These are phyloP conservation scores for Pterobdella sp. DNA, from an alignment of 2,888 invertebrate species.

Conservation along the genomic window DNA sequence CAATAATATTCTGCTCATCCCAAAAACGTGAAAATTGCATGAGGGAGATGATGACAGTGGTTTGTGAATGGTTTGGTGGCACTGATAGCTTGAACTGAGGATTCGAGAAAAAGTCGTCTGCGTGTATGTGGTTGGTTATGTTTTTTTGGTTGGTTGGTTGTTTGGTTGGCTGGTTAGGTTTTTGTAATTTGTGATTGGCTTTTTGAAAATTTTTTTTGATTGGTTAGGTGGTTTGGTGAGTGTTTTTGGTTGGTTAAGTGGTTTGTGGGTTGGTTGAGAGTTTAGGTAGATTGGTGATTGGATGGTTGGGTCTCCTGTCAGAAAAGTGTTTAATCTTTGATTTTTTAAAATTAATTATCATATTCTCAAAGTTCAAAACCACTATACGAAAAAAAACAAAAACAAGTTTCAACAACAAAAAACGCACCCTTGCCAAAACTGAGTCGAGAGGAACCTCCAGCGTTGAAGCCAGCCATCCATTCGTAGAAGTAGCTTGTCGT, in stretches of 20 bases:
- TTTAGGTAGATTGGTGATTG: too few species aligned
- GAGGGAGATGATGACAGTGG: constrained; percentile 32
- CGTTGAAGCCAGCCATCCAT: constrained; percentile 29
- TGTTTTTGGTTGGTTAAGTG: too few species aligned
- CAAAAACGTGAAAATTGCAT: constrained; percentile 31
- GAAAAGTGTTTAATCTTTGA: neutral
- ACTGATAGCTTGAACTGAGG: constrained; percentile 46
- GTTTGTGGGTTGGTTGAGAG: too few species aligned
- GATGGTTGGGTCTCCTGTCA: too few species aligned
- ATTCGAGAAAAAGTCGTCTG: constrained; percentile 45
- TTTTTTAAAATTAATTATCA: neutral
- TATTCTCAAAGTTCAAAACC: neutral
- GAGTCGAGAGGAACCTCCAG: constrained; percentile 19
- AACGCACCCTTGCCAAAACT: constrained; percentile 7
- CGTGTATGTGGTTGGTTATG: neutral
- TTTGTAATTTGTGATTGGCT: too few species aligned
- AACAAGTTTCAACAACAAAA: neutral
- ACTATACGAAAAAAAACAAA: neutral
- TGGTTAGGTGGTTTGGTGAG: too few species aligned
- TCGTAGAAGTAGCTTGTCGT: constrained; percentile 14
- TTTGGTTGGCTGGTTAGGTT: neutral
- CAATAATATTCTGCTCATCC: constrained; percentile 24
- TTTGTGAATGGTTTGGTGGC: constrained; percentile 14
- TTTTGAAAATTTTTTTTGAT: too few species aligned
- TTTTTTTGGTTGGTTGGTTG: too few species aligned